phyloP scores from a whole-genome alignment of 2,797 vertebrate genomes.

The Danio aesculapii region DNA sequence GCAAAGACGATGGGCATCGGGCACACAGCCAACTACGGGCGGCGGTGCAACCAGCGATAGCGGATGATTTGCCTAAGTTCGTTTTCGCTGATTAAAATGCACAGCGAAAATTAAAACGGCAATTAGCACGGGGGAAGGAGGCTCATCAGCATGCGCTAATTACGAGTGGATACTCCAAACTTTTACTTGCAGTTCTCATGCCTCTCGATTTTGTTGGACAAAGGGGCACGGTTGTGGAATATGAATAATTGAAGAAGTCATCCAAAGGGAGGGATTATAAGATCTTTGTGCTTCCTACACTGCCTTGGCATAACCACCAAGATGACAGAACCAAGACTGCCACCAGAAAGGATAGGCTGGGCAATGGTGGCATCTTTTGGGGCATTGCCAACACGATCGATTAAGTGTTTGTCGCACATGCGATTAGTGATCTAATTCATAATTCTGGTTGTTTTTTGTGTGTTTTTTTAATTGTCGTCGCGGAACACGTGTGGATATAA shows the following conservation, averaged over 20 bases:
- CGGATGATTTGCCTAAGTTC: slow-evolving; percentile 83
- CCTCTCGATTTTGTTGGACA: slow-evolving; percentile 73
- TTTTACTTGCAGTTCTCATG: slow-evolving; percentile 65
- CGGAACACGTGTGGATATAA: slow-evolving; percentile 85
- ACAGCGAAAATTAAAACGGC: slow-evolving; percentile 73
- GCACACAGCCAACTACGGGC: slow-evolving; percentile 89
- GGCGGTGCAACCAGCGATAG: slow-evolving; percentile 80
- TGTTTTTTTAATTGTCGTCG: slow-evolving; percentile 78
- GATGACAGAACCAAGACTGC: slow-evolving; percentile 75
- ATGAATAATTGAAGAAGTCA: slow-evolving; percentile 92
- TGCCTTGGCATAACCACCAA: slow-evolving; percentile 79
- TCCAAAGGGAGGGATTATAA: slow-evolving; percentile 87
- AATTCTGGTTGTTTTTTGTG: slow-evolving; percentile 72
- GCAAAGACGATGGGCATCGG: slow-evolving; percentile 88
- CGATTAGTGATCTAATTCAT: slow-evolving; percentile 77
- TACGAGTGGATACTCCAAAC: slow-evolving; percentile 67
- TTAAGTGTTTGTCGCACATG: slow-evolving; percentile 70
- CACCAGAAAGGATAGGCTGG: slow-evolving; percentile 80
- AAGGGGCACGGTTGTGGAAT: slow-evolving; percentile 82
- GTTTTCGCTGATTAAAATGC: slow-evolving; percentile 72
- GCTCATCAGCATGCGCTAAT: slow-evolving; percentile 68
- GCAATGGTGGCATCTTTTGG: slow-evolving; percentile 92
- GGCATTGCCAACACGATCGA: slow-evolving; percentile 75
- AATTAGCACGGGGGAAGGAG: slow-evolving; percentile 77
- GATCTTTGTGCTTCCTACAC: slow-evolving; percentile 81